A percentile compares a stretch with the other conserved stretches of the same genome.
Conservation (phyloP, 2,797 vertebrate species). For the Parotocinclus haroldoi region DNA sequence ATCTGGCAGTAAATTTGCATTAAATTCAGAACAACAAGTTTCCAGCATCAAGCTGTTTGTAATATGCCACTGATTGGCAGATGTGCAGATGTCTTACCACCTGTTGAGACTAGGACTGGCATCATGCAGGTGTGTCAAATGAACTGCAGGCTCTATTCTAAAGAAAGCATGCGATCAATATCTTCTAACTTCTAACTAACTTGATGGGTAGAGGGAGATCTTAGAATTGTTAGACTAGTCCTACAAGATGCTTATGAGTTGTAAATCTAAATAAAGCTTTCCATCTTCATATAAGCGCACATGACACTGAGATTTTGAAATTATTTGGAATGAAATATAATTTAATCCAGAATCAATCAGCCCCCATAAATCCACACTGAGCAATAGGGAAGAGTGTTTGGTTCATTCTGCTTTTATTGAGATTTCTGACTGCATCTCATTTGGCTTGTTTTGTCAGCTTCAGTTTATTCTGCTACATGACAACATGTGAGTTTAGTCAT, state of each 20-base stretch:
- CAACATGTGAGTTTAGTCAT: too few relatives aligned
- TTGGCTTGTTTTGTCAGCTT: conserved; percentile 32
- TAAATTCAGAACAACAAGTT: conserved; percentile 49
- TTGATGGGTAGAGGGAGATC: conserved; percentile 6
- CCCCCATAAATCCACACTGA: not conserved
- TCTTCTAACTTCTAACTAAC: conserved; percentile 25
- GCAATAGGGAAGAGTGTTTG: conserved; percentile 13
- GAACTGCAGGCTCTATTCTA: conserved; percentile 46
- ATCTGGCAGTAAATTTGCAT: conserved; percentile 46
- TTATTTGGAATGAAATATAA: not conserved
- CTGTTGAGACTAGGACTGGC: conserved; percentile 50
- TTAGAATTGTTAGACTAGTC: too few relatives aligned
- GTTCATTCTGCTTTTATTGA: conserved; percentile 17
- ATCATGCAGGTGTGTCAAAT: conserved; percentile 53
- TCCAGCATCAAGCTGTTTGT: conserved; percentile 49
- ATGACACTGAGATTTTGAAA: too few relatives aligned
- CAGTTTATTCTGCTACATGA: conserved; percentile 26
- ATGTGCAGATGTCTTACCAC: conserved; percentile 52
- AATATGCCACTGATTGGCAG: conserved; percentile 52
- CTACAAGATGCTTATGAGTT: too few relatives aligned
- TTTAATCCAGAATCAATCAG: not conserved
- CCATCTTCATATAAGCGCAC: too few relatives aligned
- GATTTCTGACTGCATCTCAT: conserved; percentile 15
- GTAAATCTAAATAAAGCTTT: too few relatives aligned
- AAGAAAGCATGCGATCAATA: conserved; percentile 48